Evolutionary conservation across 2,888 invertebrate species (phyloP), one percentile per base, ranked within the genome.

Genomic region (Lathronympha strigana): DNA sequence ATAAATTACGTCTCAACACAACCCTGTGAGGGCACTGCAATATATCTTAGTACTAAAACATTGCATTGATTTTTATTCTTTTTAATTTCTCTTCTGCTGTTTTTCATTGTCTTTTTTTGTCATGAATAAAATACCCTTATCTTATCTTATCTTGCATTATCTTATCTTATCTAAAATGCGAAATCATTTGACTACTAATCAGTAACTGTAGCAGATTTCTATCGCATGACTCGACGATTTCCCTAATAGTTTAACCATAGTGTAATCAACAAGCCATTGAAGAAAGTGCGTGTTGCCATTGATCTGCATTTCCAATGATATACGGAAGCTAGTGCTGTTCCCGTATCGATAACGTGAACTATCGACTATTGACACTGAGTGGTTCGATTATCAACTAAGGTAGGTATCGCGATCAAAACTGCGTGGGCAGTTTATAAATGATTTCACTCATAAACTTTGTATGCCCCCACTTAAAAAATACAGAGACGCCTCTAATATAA

Each of bases 241-340:
- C 23, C 23, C 15, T 23, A n/a, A 47, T 17, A 47, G 15, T 47
- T 54, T 49, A 45, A 40, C 47, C 19, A 49, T 40, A 54, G 15
- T 21, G 47, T 54, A 58, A 54, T 63, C 25, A 13, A 23, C 11
- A 66, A 31, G 55, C 47, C 73, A 76, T 76, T 75, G 70, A 67
- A 72, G 82, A 81, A 82, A 81, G 81, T 79, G 68, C 69, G 81
- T 78, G 68, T 68, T 70, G 73, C 73, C 74, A 75, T 75, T 73
- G 74, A 80, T 75, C 77, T 75, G 75, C 69, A 72, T 71, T 69
- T 71, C 38, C 64, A 69, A 75, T 74, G 74, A 74, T 76, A 73
- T 74, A 72, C 68, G 33, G 13, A 63, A 67, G 15, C 23, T 54
- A 68, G 64, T 9, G 72, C 68, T 72, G 74, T 63, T 21, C 57